Evolutionary conservation across 2,888 invertebrate species (phyloP).

Genomic region (Mycalesis mineus): DNA sequence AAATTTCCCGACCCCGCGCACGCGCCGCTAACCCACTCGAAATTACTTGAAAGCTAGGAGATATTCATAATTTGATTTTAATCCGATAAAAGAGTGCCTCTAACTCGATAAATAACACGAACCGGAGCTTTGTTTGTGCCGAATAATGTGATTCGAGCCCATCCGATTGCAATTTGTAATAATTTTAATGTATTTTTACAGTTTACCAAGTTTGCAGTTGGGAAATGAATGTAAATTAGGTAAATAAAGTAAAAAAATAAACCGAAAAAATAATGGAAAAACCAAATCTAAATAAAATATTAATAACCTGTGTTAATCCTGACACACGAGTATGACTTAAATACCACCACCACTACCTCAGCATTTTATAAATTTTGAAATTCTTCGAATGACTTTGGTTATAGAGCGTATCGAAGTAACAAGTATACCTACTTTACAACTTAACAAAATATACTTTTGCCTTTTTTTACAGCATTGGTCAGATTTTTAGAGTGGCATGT

Average conservation of each 20-base stretch:
- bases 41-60: slow-evolving; percentile 45
- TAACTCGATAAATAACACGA: slow-evolving; percentile 58
- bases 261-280: too few relatives aligned
- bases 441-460: too few relatives aligned
- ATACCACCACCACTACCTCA: too few relatives aligned
- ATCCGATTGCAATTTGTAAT: slow-evolving; percentile 67
- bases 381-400: too few relatives aligned
- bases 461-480: too few relatives aligned
- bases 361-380: too few relatives aligned
- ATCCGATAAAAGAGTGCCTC: slow-evolving; percentile 55
- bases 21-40: slow-evolving; percentile 21
- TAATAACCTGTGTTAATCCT: too few relatives aligned
- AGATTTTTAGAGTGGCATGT: too few relatives aligned
- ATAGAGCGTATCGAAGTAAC: too few relatives aligned
- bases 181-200: slow-evolving; percentile 55
- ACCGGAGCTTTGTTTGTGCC: slow-evolving; percentile 46
- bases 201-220: neutral
- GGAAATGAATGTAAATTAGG: neutral
- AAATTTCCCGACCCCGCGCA: slow-evolving; percentile 16
- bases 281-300: too few relatives aligned
- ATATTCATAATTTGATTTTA: slow-evolving; percentile 66
- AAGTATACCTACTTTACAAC: too few relatives aligned
- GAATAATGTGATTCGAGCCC: slow-evolving; percentile 58
- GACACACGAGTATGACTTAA: too few relatives aligned
- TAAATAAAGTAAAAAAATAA: neutral